Percentiles rank a stretch among this genome's conserved stretches.
Conservation (phyloP, 2,888 invertebrate species). For the Schizaphis graminum region DNA sequence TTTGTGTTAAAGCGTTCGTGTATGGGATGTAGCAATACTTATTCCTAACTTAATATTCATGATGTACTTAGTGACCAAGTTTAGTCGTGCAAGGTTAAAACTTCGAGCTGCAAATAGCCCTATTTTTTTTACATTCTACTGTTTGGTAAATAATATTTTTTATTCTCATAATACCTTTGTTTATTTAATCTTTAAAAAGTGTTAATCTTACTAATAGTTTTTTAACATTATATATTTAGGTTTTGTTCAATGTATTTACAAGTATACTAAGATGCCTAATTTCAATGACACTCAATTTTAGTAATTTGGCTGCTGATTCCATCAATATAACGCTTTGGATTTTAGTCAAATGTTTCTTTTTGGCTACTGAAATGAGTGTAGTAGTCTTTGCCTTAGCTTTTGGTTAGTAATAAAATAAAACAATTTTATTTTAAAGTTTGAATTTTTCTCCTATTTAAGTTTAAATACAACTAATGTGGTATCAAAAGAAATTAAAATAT, state of each 20-base stretch:
- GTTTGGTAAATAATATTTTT: constrained; percentile 74
- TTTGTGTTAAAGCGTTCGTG: constrained; percentile 77
- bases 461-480: neutral
- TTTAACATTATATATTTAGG: constrained; percentile 70
- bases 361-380: constrained; percentile 87
- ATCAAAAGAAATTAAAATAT: neutral
- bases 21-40: constrained; percentile 86
- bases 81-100: constrained; percentile 81
- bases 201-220: constrained; percentile 21
- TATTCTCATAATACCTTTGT: constrained; percentile 25
- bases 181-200: neutral
- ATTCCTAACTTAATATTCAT: constrained; percentile 84
- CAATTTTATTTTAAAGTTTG: neutral
- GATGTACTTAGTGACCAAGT: constrained; percentile 79
- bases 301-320: constrained; percentile 73
- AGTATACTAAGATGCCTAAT: constrained; percentile 83
- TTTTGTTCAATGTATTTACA: constrained; percentile 80
- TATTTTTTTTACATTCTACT: constrained; percentile 84
- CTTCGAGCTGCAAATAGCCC: constrained; percentile 83
- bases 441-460: neutral
- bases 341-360: constrained; percentile 82
- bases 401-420: constrained; percentile 75
- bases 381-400: constrained; percentile 86
- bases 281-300: constrained; percentile 82
- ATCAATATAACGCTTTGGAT: constrained; percentile 85